Evolutionary conservation across 2,113 vertebrate genomes (phyloP).

Genomic region (Hyaena hyaena): DNA sequence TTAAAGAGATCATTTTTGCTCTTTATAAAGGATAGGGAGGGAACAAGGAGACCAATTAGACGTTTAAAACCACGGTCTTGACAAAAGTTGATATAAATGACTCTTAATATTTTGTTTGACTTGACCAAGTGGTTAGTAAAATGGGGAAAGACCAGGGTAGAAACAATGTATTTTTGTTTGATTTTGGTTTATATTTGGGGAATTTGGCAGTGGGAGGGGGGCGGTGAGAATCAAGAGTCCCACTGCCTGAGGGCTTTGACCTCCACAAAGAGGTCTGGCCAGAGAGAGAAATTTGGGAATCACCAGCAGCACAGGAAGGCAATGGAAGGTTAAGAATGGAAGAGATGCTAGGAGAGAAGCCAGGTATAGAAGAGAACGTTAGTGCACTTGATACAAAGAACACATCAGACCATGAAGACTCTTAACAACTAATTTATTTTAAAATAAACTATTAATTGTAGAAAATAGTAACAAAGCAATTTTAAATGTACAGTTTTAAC

Average conservation of each 20-base stretch:
- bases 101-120: neutral
- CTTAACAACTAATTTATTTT: slow-evolving; percentile 87
- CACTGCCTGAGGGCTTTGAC: neutral
- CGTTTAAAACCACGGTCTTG: neutral
- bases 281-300: neutral
- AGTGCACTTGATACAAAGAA: slow-evolving; percentile 42
- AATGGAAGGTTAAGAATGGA: neutral
- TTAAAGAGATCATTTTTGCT: neutral
- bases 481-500: slow-evolving; percentile 81
- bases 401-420: slow-evolving; percentile 50
- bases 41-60: neutral
- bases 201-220: neutral
- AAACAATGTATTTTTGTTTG: slow-evolving; percentile 28
- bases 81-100: neutral
- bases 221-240: neutral
- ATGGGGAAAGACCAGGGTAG: neutral
- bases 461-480: slow-evolving; percentile 82
- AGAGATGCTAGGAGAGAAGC: neutral
- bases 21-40: neutral
- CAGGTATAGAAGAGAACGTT: neutral
- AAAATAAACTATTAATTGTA: slow-evolving; percentile 84
- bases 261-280: neutral
- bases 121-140: slow-evolving; percentile 22
- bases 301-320: neutral
- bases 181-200: slow-evolving; percentile 39